Base-by-base conservation (phyloP, 2,888 invertebrate genomes). In the Hirtodrosophila histrioides region DNA sequence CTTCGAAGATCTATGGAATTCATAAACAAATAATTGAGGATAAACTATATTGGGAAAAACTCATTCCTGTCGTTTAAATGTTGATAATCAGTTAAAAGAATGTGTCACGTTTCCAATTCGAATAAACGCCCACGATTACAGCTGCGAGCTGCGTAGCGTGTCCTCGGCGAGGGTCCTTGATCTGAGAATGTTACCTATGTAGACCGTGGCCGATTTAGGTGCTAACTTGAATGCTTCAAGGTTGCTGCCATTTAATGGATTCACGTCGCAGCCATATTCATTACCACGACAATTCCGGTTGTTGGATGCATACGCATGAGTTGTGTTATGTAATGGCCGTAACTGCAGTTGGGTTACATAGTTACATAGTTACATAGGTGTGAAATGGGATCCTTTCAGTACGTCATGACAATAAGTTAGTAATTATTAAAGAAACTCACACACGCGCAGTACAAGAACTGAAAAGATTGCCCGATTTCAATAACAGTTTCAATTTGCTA, bases 151-250 rank as follows among this genome's bases (percentile, higher is more conserved):
- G 27, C 3, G 7, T 49, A 12, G 3, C 6, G 48, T 44, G 56
- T 50, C 55, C 54, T 61, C 45, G 41, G 5, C 4, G 31, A 17
- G 41, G 37, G 57, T 60, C 49, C 64, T 50, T 41, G 44, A 48
- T 43, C 37, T 17, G 50, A 12, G 75, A 80, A 77, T 75, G 80
- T 56, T 72, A 61, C 43, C 4, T 27, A 27, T 27, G 6, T 40
- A 49, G 45, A 35, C 31, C 46, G 40, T 8, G 35, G 36, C 37
- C 27, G 43, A 45, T 49, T 37, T 43, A 75, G 72, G 79, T 86
- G 84, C 58, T 65, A 83, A 67, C 40, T 71, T 69, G 27, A 55
- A 54, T 50, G 69, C 73, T 74, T 77, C 86, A 88, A 88, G 88
- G 88, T 56, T 82, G 66, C 24, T 50, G 31, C 23, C 65, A 12